These are phyloP conservation scores for Myiotriccus ornatus DNA, from an alignment of 2,797 vertebrate species.

Conservation along the genomic window DNA sequence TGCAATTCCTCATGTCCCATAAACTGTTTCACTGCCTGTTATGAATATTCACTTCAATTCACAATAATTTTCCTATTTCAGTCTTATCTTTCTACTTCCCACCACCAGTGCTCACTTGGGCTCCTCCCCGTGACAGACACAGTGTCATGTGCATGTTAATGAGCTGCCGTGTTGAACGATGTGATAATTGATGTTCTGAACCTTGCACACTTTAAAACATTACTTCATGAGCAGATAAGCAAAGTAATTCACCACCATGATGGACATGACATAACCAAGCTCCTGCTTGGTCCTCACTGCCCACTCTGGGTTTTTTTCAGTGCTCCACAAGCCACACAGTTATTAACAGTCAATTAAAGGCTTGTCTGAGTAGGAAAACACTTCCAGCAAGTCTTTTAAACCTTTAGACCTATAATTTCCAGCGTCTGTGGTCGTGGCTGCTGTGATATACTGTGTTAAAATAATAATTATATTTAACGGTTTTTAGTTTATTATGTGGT, in stretches of 20 bases:
- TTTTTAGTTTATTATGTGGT: neutral
- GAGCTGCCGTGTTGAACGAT: neutral
- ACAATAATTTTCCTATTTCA: neutral
- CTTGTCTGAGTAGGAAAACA: neutral
- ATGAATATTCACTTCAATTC: neutral
- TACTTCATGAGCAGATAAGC: neutral
- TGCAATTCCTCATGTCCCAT: neutral
- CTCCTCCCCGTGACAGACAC: neutral
- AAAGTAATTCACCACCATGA: neutral
- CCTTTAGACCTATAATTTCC: neutral
- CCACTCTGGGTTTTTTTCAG: neutral
- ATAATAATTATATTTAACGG: neutral
- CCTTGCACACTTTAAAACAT: neutral
- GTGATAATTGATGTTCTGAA: neutral
- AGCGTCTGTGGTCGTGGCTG: neutral
- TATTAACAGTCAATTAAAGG: neutral
- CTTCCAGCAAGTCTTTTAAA: neutral
- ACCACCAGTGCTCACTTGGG: neutral
- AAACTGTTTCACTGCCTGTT: neutral
- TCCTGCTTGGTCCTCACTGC: neutral
- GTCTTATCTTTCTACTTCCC: neutral
- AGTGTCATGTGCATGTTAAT: neutral
- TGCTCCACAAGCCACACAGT: neutral
- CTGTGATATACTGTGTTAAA: neutral
- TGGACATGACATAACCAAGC: neutral